Evolutionary conservation across 2,797 vertebrate genomes (phyloP).

Genomic region (Ciconia nigra): DNA sequence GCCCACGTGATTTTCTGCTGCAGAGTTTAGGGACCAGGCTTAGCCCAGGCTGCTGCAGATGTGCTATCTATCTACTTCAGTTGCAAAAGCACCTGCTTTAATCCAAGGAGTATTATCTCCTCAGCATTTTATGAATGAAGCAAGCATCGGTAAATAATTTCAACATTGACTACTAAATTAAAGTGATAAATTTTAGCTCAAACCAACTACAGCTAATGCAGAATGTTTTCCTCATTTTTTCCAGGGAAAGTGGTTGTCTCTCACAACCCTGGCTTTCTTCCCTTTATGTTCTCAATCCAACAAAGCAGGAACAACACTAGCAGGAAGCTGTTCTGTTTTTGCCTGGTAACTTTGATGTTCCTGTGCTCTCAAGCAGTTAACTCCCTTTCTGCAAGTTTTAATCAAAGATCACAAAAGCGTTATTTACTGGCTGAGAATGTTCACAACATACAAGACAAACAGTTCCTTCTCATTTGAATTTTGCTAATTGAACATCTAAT

Average conservation of each 20-base stretch:
- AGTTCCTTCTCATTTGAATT: neutral
- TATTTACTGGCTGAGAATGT: neutral
- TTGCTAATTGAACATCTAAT: neutral
- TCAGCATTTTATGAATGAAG: neutral
- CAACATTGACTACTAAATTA: neutral
- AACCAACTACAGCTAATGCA: neutral
- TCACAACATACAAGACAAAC: neutral
- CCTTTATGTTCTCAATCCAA: accelerated
- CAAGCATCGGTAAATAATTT: neutral
- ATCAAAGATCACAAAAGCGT: neutral
- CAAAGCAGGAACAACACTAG: neutral
- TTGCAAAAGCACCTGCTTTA: neutral
- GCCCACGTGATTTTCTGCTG: neutral
- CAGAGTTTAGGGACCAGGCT: neutral
- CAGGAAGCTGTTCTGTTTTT: neutral
- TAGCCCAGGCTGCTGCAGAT: neutral
- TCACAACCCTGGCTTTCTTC: neutral
- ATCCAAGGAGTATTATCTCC: neutral
- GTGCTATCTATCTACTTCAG: too few relatives aligned
- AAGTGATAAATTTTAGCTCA: neutral
- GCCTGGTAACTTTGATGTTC: neutral
- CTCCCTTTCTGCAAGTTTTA: neutral
- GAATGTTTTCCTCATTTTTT: neutral
- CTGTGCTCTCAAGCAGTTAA: neutral
- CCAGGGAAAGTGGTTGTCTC: neutral